A percentile compares a stretch with the other conserved stretches of the same genome.
phyloP scores from a whole-genome alignment of 2,797 vertebrate genomes.

The Molossus alvarezi region DNA sequence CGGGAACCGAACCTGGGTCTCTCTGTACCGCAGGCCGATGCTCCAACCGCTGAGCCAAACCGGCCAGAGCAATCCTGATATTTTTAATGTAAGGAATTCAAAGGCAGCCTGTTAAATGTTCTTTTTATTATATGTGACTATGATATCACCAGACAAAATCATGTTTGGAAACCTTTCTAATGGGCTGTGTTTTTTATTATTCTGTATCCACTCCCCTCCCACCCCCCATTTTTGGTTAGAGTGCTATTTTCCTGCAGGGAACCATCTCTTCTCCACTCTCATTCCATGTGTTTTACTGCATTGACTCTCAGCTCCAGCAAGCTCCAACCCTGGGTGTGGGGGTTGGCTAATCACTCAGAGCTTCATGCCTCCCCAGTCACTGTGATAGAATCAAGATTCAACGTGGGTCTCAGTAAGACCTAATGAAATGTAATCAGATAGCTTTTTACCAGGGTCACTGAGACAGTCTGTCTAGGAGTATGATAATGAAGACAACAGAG shows the following conservation, averaged over 20 bases:
- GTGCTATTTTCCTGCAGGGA: background rate
- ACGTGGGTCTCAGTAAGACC: background rate
- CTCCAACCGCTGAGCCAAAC: too few relatives aligned
- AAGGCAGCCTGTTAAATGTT: background rate
- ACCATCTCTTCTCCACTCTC: background rate
- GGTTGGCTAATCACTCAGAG: background rate
- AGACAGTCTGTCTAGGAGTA: background rate
- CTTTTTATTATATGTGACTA: background rate
- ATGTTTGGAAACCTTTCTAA: background rate
- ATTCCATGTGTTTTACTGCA: background rate
- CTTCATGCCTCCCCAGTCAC: background rate
- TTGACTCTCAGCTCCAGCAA: background rate
- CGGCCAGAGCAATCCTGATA: background rate
- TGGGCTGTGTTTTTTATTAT: background rate
- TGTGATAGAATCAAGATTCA: background rate
- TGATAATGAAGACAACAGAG: background rate
- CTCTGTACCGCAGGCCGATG: too few relatives aligned
- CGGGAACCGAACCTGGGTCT: too few relatives aligned
- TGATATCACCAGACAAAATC: background rate
- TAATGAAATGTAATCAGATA: background rate
- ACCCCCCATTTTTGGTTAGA: background rate
- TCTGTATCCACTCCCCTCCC: background rate
- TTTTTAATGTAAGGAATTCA: background rate
- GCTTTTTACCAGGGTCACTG: background rate
- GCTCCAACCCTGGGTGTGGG: background rate